Base-by-base conservation (phyloP, 2,113 vertebrate species). In the Aythya baeri region DNA sequence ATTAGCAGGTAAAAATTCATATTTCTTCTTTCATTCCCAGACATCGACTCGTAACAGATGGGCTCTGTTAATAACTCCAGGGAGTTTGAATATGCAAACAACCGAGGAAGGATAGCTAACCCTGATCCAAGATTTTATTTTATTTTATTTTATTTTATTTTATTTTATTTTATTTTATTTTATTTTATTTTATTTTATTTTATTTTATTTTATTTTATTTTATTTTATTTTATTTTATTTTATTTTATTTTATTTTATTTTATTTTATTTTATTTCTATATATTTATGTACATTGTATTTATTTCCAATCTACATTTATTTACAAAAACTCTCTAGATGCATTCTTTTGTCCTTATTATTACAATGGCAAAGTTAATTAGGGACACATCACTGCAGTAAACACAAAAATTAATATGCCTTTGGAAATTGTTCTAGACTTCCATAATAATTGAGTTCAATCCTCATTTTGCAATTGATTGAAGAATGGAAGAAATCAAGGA, bases 11-110 rank as follows among this genome's bases (percentile, higher is more conserved):
- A 92, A 83, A 90, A 96, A 96, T 95, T 89, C 86, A 32, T 88
- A 80, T 57, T 86, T 90, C 90, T 92, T 62, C 86, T 94, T 88
- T 96, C 95, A 97, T 96, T 97, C 95, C 93, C 94, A 97, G 96
- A 96, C 96, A 95, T 82, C 62, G 76, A 96, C 85, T 97, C 68
- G 91, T 83, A 70, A 71, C 94, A 94, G 94, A 79, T 96, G 83
- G 41, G 25, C 21, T 81, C 67, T 81, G 26, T 79, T 62, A 93
- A 79, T 87, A 63, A 73, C 95, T 87, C 88, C 61, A 17, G 78
- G 65, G 88, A 55, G 36, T 67, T 49, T 46, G 18, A 76, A 65
- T 89, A 44, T 91, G 46, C 32, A 80, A 77, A 80, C 38, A 86
- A 31, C 31, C 29, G 25, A 83, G 65, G 72, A 63, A 81, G 20